Evolutionary conservation across 1,140 invertebrate species (phyloP), one percentile per base, ranked within the genome.

Genomic region (Nymphalis io): DNA sequence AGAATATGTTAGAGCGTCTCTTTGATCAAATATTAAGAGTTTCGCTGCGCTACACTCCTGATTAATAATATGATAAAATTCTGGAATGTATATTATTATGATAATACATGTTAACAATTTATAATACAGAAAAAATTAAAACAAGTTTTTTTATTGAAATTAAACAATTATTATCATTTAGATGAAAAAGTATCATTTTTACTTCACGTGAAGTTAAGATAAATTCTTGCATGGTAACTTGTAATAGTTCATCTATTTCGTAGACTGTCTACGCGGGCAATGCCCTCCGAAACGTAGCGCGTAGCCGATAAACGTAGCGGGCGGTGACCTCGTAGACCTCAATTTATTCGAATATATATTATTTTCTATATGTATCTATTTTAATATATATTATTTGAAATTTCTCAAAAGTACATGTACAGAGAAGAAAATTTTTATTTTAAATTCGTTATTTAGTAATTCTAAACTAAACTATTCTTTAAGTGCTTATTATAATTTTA

Each of bases 251-350:
- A 61, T 16, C 10, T 63, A 27, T 58, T 61, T 65, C 77, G 79
- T 84, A 84, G 82, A 71, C 60, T 55, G 73, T 82, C 79, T 84
- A 84, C 82, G 73, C 73, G 74, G 68, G 65, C 74, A 60, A 67
- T 70, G 72, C 79, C 72, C 75, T 58, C 65, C 66, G 65, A 78
- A 78, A 66, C 76, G 80, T 76, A 80, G 74, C 74, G 42, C 53
- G 57, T 63, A 61, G 72, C 44, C 39, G 53, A 46, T 62, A 63
- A 57, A 10, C 73, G 80, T 82, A 79, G 76, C 71, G 76, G 66
- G 23, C 76, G 68, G 42, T 64, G 80, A 82, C 70, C 81, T 63
- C 70, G 62, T 75, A 66, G 70, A 72, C 60, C 59, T 59, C 21
- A 40, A 23, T 62, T 40, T 20, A 62, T 18, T 53, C 39, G 40